Evolutionary conservation across 2,888 invertebrate species (phyloP).

Genomic region (Deilephila porcellus): DNA sequence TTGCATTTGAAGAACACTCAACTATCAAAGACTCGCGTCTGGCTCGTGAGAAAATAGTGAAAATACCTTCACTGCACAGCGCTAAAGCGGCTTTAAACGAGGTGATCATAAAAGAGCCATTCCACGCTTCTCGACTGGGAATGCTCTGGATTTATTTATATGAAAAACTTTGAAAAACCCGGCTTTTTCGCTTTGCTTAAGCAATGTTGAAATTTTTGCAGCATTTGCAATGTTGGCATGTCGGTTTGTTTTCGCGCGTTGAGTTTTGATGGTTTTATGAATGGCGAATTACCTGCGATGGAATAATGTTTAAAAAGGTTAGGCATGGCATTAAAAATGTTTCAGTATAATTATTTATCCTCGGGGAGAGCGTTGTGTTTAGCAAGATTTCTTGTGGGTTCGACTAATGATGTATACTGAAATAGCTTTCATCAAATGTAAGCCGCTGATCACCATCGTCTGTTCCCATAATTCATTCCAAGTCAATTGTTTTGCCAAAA

Average conservation of each 20-base stretch:
- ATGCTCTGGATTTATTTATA: constrained; percentile 57
- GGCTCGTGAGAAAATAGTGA: constrained; percentile 46
- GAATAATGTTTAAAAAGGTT: no score
- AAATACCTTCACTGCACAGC: constrained; percentile 25
- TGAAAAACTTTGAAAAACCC: constrained; percentile 50
- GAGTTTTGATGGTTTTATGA: constrained; percentile 6
- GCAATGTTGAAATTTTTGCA: constrained; percentile 25
- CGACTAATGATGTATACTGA: no score
- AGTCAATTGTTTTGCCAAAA: no score
- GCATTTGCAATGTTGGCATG: constrained; percentile 5
- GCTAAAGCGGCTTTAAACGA: constrained; percentile 28
- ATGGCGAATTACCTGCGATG: constrained; percentile 2
- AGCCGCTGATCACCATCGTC: no score
- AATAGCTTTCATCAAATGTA: no score
- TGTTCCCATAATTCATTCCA: no score
- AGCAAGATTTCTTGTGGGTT: no score
- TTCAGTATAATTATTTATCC: no score
- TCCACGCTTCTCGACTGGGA: constrained; percentile 49
- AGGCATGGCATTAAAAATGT: no score
- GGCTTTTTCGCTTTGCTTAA: constrained; percentile 37
- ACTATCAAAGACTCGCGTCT: constrained; percentile 44
- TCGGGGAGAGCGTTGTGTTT: no score
- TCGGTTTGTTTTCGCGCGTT: constrained; percentile 3
- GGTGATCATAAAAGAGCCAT: constrained; percentile 41
- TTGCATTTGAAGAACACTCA: constrained; percentile 42